These are phyloP conservation scores for Turnix velox DNA, from an alignment of 2,113 vertebrate species.

Conservation along the genomic window DNA sequence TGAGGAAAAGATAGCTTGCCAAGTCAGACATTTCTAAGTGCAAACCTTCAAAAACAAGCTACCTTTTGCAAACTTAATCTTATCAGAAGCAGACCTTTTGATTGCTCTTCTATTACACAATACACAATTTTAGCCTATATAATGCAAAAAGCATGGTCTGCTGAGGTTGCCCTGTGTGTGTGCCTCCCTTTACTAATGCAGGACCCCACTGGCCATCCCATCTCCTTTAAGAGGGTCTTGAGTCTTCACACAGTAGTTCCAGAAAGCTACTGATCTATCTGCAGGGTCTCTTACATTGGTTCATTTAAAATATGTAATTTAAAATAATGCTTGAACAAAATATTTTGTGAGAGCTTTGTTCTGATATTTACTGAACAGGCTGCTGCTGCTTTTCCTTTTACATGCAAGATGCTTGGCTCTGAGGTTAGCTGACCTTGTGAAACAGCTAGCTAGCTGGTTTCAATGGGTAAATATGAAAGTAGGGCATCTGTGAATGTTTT, in stretches of 20 bases:
- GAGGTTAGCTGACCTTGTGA: neutral
- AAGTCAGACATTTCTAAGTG: neutral
- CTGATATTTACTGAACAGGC: neutral
- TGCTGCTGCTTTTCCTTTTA: neutral
- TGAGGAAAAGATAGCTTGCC: neutral
- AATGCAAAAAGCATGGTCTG: neutral
- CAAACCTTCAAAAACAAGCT: neutral
- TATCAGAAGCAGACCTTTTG: neutral
- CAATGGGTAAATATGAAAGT: neutral
- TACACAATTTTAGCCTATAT: neutral
- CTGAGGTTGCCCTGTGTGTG: rapidly evolving
- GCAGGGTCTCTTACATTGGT: neutral
- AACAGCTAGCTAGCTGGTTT: neutral
- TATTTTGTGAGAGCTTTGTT: neutral
- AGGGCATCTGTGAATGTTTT: neutral
- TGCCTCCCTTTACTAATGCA: neutral
- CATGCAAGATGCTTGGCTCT: neutral
- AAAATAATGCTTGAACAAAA: neutral
- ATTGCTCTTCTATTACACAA: neutral
- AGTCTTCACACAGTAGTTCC: neutral
- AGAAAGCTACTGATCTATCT: neutral
- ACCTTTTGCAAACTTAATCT: neutral
- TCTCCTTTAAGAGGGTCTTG: neutral
- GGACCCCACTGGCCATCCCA: rapidly evolving
- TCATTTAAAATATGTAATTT: neutral